These are phyloP conservation scores for Parazoanthus atlanticus DNA, from an alignment of 92 coral and sea anemone genomes.

Conservation along the genomic window DNA sequence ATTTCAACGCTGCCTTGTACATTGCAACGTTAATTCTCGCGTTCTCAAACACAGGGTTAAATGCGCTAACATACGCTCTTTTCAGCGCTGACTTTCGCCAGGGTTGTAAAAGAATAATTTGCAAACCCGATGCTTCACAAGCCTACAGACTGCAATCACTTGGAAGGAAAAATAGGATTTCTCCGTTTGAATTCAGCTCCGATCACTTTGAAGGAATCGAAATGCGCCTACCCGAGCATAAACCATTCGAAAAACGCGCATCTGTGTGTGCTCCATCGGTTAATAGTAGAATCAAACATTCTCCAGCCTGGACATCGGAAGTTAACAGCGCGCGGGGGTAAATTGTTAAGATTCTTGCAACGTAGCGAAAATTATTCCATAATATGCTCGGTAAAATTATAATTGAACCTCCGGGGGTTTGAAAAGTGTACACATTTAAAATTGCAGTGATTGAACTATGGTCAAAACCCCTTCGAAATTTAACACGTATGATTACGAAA, in stretches of 20 bases:
- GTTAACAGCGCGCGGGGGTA: slow-evolving; percentile 10
- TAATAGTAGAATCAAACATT: not conserved
- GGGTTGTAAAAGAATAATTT: slow-evolving; percentile 88
- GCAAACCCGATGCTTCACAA: slow-evolving; percentile 91
- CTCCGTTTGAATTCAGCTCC: slow-evolving; percentile 80
- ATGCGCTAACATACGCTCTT: slow-evolving; percentile 76
- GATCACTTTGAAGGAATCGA: slow-evolving; percentile 82
- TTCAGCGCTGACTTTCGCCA: slow-evolving; percentile 94
- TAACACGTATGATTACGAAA: not conserved
- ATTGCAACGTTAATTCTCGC: slow-evolving; percentile 63
- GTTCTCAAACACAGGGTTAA: slow-evolving; percentile 71
- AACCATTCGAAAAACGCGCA: slow-evolving; percentile 58
- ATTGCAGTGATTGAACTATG: not conserved
- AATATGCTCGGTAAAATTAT: not conserved
- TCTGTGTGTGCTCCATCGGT: slow-evolving; percentile 25
- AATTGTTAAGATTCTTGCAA: not conserved
- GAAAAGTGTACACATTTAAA: not conserved
- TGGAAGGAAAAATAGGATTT: slow-evolving; percentile 85
- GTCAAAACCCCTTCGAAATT: not conserved
- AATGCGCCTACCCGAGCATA: slow-evolving; percentile 75
- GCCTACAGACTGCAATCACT: slow-evolving; percentile 86
- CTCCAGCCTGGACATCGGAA: slow-evolving; percentile 5
- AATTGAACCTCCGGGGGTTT: not conserved
- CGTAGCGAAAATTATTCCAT: not conserved
- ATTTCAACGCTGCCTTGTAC: slow-evolving; percentile 41